Evolutionary conservation across 1,140 invertebrate genomes (phyloP).

Genomic region (Drosophila pruinosa): DNA sequence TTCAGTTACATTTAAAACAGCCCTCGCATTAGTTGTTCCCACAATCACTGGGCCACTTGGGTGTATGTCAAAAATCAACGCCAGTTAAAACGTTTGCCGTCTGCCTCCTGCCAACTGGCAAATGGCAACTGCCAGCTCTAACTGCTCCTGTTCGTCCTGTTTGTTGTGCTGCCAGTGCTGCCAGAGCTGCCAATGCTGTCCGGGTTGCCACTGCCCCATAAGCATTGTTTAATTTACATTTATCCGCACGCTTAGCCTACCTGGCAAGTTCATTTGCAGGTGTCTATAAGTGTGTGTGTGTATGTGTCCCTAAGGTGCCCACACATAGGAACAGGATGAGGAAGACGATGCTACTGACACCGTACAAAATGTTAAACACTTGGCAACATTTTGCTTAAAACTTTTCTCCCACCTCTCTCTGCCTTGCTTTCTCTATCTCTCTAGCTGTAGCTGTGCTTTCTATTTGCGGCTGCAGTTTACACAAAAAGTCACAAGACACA

Average conservation of each 20-base stretch:
- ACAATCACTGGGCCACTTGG: conserved; percentile 15
- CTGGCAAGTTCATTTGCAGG: conserved; percentile 68
- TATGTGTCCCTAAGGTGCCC: conserved; percentile 49
- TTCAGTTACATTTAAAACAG: neutral
- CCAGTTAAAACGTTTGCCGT: conserved; percentile 49
- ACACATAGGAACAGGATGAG: conserved; percentile 39
- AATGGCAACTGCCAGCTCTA: neutral
- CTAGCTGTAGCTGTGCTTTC: conserved; percentile 34
- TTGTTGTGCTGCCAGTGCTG: conserved; percentile 9
- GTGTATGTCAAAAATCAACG: conserved; percentile 59
- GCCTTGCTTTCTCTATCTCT: neutral
- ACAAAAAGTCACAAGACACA: conserved; percentile 73
- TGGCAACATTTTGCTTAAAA: conserved; percentile 80
- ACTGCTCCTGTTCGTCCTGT: neutral
- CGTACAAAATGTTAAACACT: conserved; percentile 82
- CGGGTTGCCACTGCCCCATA: conserved; percentile 19
- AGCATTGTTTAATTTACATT: conserved; percentile 81
- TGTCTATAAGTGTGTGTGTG: conserved; percentile 17
- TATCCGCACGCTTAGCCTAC: conserved; percentile 74
- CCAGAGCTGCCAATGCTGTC: neutral
- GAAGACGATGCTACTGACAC: conserved; percentile 79
- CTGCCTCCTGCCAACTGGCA: too few species aligned
- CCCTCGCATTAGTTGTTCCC: conserved; percentile 1
- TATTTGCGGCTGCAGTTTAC: conserved; percentile 71
- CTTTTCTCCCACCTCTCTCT: conserved; percentile 39